These are phyloP conservation scores for Rissa tridactyla DNA, from an alignment of 2,113 vertebrate species.

Conservation along the genomic window DNA sequence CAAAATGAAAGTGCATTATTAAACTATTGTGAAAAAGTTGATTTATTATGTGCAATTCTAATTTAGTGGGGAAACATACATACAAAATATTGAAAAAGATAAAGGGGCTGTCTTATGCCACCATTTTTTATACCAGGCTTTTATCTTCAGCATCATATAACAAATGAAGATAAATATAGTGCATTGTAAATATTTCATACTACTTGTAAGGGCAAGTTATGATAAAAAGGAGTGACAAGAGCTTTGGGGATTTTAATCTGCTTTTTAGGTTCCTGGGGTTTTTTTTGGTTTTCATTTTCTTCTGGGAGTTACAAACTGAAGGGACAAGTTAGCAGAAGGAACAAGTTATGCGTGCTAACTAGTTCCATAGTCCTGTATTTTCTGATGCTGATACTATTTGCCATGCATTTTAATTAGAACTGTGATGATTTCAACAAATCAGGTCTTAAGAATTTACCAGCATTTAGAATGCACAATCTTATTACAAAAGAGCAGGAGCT, in stretches of 20 bases:
- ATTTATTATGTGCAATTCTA: slow-evolving; percentile 32
- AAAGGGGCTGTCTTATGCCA: neutral
- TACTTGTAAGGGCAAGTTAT: slow-evolving; percentile 16
- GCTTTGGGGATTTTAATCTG: slow-evolving; percentile 34
- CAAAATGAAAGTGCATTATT: slow-evolving; percentile 39
- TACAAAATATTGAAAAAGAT: slow-evolving; percentile 24
- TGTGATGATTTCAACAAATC: neutral
- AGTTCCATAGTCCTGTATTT: neutral
- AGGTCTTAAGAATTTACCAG: neutral
- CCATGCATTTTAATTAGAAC: neutral
- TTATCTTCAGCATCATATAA: slow-evolving; percentile 38
- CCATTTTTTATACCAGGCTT: slow-evolving; percentile 32
- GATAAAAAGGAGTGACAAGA: slow-evolving; percentile 33
- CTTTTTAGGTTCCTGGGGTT: neutral
- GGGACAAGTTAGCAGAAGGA: neutral
- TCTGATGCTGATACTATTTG: neutral
- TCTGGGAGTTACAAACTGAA: neutral
- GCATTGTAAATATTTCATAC: slow-evolving; percentile 49
- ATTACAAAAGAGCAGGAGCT: neutral
- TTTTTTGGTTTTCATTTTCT: neutral
- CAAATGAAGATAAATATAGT: slow-evolving; percentile 47
- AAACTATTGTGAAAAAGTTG: neutral
- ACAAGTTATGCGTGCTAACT: neutral
- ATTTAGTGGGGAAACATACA: neutral
- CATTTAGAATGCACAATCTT: neutral